Conservation (phyloP, 2,888 invertebrate species). For the Zhengitettix transpicula region DNA sequence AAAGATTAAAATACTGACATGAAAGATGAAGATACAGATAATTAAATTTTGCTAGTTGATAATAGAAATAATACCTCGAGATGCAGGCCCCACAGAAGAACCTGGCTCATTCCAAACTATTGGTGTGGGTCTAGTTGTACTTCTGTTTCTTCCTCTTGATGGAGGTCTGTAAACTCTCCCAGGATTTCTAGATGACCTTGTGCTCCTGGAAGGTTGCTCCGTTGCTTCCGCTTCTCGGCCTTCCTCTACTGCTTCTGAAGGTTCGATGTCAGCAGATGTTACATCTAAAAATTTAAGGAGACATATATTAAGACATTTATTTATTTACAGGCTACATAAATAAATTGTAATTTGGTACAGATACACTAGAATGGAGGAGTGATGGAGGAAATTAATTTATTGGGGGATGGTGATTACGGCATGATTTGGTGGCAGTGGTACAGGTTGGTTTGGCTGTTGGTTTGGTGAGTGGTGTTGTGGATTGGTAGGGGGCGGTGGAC, state of each 20-base stretch:
- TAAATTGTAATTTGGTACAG: not conserved
- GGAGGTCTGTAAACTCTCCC: constrained; percentile 19
- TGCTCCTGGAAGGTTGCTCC: constrained; percentile 38
- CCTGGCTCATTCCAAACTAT: constrained; percentile 38
- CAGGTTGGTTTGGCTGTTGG: too few relatives aligned
- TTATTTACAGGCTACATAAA: not conserved
- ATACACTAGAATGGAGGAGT: too few relatives aligned
- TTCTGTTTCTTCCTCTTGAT: constrained; percentile 16
- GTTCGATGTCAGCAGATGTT: constrained; percentile 46
- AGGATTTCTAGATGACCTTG: constrained; percentile 19
- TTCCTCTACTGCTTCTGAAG: constrained; percentile 30
- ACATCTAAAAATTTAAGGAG: constrained; percentile 24
- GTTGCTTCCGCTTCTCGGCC: constrained; percentile 69
- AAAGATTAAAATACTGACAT: too few relatives aligned
- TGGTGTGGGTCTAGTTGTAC: constrained; percentile 33
- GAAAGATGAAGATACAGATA: too few relatives aligned
- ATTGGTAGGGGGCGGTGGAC: too few relatives aligned
- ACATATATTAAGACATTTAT: not conserved
- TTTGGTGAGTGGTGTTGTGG: too few relatives aligned
- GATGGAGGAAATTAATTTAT: not conserved
- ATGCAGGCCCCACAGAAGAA: constrained; percentile 1
- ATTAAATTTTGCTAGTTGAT: too few relatives aligned
- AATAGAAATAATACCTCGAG: not conserved
- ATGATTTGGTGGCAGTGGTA: not conserved
- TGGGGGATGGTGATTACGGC: not conserved